Percentiles rank a stretch among this genome's conserved stretches.
Conservation (phyloP, 2,888 invertebrate species). For the Drosophila diplacantha region DNA sequence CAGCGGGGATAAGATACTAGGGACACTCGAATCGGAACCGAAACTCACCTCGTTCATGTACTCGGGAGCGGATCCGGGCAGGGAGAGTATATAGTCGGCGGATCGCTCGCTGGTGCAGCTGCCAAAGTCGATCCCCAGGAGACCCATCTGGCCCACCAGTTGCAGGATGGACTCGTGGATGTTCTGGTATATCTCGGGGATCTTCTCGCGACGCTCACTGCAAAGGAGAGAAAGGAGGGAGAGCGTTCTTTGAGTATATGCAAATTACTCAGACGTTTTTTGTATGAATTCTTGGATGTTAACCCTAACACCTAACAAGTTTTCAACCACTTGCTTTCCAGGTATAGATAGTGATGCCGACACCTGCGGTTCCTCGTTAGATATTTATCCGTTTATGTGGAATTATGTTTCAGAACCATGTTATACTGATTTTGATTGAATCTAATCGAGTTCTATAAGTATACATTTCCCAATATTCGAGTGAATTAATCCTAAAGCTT, state of each 20-base stretch:
- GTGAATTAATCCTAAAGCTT: background rate
- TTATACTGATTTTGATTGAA: background rate
- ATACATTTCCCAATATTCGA: background rate
- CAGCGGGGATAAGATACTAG: constrained; percentile 62
- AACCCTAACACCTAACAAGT: too few relatives aligned
- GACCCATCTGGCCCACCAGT: constrained; percentile 81
- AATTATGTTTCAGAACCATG: background rate
- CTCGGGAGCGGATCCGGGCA: constrained; percentile 79
- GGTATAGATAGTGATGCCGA: background rate
- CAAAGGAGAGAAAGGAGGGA: constrained; percentile 1
- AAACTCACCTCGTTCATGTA: constrained; percentile 80
- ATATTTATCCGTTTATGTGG: background rate
- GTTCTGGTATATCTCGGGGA: constrained; percentile 84
- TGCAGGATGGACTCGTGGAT: constrained; percentile 87
- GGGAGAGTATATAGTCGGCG: constrained; percentile 79
- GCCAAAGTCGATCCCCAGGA: constrained; percentile 79
- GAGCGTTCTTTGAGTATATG: background rate
- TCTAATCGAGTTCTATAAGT: background rate
- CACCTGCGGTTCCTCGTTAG: background rate
- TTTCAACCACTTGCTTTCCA: background rate
- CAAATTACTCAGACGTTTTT: background rate
- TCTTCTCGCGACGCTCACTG: constrained; percentile 85
- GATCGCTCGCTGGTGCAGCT: constrained; percentile 75
- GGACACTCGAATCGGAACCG: constrained; percentile 26
- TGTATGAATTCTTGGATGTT: background rate